Base-by-base conservation (phyloP, 2,888 invertebrate genomes). In the Poecilobothrus nobilitatus region DNA sequence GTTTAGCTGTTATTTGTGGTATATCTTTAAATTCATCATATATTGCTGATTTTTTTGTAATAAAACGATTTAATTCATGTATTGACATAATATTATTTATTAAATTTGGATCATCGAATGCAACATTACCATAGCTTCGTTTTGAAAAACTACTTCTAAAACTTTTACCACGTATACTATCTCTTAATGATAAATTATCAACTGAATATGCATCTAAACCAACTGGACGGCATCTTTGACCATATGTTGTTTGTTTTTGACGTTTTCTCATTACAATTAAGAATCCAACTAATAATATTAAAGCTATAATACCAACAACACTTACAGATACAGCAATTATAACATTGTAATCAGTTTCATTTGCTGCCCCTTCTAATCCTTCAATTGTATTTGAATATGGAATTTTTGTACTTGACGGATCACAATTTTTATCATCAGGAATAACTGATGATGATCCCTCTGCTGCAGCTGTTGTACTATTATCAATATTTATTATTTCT, bases 141-240 rank as follows among this genome's bases (percentile, higher is more conserved):
- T 94, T 94, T 67, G 94, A 94, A 67, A 89, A 87, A 61, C 94
- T 84, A 18, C 87, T 82, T 69, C 87, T 88, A 33, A 87, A 88
- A 53, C 87, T 89, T 79, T 92, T 93, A 72, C 93, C 83, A 70
- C 93, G 86, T 0, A 92, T 90, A 75, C 89, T 88, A 75, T 89
- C 89, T 77, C 87, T 87, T 7, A 92, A 91, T 8, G 94, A 94
- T 34, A 94, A 91, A 78, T 92, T 94, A 83, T 94, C 95, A 79
- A 95, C 84, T 75, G 93, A 94, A 82, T 94, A 95, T 15, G 93
- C 92, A 77, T 95, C 94, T 74, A 94, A 81, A 22, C 92, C 91
- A 1, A 94, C 94, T 0, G 94, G 94, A 0, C 91, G 91, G 77
- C 94, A 95, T 68, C 94, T 86, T 81, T 94, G 92, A 0, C 92